These are phyloP conservation scores for Ctenopoma multispine DNA, from an alignment of 2,797 vertebrate species.

Conservation along the genomic window DNA sequence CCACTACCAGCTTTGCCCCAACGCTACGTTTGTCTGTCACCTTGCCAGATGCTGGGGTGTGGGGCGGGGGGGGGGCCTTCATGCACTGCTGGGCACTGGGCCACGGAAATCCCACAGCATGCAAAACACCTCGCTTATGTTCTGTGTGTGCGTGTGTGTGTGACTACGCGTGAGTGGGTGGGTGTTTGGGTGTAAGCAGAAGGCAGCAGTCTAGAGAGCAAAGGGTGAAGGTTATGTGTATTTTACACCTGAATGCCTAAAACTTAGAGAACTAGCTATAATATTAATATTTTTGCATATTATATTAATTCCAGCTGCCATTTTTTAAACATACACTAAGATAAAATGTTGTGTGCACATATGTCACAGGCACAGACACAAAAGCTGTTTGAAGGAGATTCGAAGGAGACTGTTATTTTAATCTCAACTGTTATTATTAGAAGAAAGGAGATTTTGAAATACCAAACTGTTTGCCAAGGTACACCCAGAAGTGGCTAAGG, in stretches of 20 bases:
- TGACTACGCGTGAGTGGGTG: conserved; percentile 34
- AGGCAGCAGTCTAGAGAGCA: conserved; percentile 22
- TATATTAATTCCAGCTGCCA: background rate
- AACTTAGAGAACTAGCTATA: background rate
- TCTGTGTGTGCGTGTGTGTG: conserved; percentile 28
- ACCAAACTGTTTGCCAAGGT: background rate
- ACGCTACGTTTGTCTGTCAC: conserved; percentile 68
- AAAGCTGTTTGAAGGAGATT: background rate
- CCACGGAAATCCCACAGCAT: conserved; percentile 58
- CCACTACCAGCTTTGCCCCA: background rate
- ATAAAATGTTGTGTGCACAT: background rate
- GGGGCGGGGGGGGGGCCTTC: conserved; percentile 24
- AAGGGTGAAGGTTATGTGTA: conserved; percentile 25
- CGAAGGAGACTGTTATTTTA: background rate
- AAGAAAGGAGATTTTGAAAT: background rate
- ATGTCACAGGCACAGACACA: background rate
- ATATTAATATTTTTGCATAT: background rate
- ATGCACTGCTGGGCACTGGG: conserved; percentile 43
- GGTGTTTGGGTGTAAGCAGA: conserved; percentile 45
- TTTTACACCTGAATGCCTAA: background rate
- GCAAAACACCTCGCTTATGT: conserved; percentile 48
- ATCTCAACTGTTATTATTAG: conserved; percentile 12
- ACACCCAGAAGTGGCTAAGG: background rate
- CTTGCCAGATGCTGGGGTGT: conserved; percentile 56
- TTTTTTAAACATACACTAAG: background rate